Evolutionary conservation across 2,797 vertebrate genomes (phyloP), one percentile per base, ranked within the genome.

Genomic region (Uromys caudimaculatus): DNA sequence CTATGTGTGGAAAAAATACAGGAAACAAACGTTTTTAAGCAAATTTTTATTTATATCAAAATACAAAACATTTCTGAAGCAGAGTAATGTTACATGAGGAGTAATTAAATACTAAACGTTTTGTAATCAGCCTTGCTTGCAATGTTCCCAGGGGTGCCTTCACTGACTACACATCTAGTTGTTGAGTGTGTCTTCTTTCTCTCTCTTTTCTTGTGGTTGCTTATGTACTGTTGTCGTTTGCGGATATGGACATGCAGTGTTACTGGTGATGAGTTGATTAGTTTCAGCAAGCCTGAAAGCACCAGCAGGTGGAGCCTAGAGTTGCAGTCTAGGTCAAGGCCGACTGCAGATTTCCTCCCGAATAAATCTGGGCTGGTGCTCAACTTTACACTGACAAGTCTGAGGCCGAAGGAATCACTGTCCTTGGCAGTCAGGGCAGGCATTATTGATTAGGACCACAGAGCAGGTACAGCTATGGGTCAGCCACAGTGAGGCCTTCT

Each of bases 51-150:
- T 99, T 99, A 99, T 99, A 99, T 99, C 99, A 99, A 99, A 99
- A 99, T 99, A 99, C 99, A 99, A 99, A 99, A 99, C 99, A 99
- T 99, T 99, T 99, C 98, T 99, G 98, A 99, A 99, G 99, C 98
- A 98, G 98, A 98, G 97, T 99, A 98, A 99, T 98, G 98, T 99
- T 99, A 99, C 98, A 99, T 98, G 99, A 98, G 98, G 98, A 99
- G 98, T 98, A 98, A 98, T 98, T 98, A 98, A 98, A 98, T 98
- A 98, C 98, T 97, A 97, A 96, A 95, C 87, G 96, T 95, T 92
- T 96, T 89, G 97, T 96, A 96, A 98, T 98, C 96, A 27, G 76
- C 97, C 97, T 98, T 97, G 98, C 93, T 97, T 92, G 97, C 97
- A 97, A 98, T 98, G 95, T 98, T 97, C 97, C 98, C 98, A 96